phyloP scores from a whole-genome alignment of 2,888 invertebrate genomes.

The Mythimna albipuncta region DNA sequence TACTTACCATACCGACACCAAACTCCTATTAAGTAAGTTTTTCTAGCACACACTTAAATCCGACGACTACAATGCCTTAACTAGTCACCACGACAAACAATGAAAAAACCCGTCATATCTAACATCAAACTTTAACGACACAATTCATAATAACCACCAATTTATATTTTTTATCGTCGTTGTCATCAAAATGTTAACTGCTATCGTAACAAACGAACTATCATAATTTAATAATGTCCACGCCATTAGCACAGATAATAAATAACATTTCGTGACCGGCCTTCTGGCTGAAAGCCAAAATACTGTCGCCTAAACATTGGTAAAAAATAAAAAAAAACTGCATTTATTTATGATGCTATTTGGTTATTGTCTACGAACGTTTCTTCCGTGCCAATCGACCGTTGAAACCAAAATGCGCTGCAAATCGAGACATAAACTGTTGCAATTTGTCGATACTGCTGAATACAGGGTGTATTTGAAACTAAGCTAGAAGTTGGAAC shows the following conservation, averaged over 20 bases:
- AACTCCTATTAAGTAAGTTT: not conserved
- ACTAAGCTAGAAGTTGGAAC: constrained; percentile 28
- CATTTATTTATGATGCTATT: constrained; percentile 65
- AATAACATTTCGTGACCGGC: constrained; percentile 73
- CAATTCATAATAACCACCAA: constrained; percentile 54
- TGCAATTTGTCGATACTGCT: constrained; percentile 49
- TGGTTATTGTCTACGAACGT: constrained; percentile 43
- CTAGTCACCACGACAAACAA: constrained; percentile 17
- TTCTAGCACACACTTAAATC: not conserved
- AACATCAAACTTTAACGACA: constrained; percentile 45
- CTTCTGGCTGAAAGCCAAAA: constrained; percentile 73
- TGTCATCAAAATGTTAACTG: constrained; percentile 66
- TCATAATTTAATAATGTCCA: constrained; percentile 81
- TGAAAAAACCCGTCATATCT: constrained; percentile 35
- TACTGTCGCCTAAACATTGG: constrained; percentile 66
- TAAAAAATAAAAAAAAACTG: constrained; percentile 68
- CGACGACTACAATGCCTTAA: not conserved
- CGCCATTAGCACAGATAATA: constrained; percentile 79
- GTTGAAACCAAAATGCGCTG: constrained; percentile 56
- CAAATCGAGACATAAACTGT: constrained; percentile 54
- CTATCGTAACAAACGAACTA: constrained; percentile 75
- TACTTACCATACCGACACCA: not conserved
- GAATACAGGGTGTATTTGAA: constrained; percentile 52
- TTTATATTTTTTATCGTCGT: constrained; percentile 59
- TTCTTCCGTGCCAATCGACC: constrained; percentile 60